Base-by-base conservation (phyloP, 1,140 invertebrate species). In the Drosophila kurseongensis region DNA sequence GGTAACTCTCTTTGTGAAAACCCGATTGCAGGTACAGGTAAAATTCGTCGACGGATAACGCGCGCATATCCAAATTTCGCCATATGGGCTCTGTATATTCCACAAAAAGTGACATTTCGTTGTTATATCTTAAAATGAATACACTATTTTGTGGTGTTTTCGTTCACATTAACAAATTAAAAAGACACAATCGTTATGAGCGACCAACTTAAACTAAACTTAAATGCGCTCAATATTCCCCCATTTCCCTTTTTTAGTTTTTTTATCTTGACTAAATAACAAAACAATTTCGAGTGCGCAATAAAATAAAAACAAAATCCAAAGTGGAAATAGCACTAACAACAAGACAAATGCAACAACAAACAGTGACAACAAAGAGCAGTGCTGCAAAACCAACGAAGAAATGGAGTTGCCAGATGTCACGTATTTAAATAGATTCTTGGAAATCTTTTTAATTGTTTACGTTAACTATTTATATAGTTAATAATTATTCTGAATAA, bases 271-370 rank as follows among this genome's bases (percentile, higher is more conserved):
- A 16, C 71, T 71, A 78, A 85, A 78, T 78, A 88, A 63, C 63
- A 71, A 89, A 86, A 86, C 75, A 82, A 88, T 77, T 89, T 88
- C 75, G 83, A 89, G 84, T 89, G 83, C 84, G 83, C 83, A 88
- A 88, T 88, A 86, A 88, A 88, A 88, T 88, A 86, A 88, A 80
- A 76, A 58, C 72, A 79, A 71, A 76, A 45, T 56, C 56, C 62
- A 51, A 67, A 77, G 77, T 55, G 41, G 41, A 51, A 56, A 36
- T 13, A 56, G 47, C 55, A 82, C 60, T 52, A 54, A 54, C 55
- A 58, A 42, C 44, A 23, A 29, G 12, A 4, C 23, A 23, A 32
- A 13, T 16, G 58, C 57, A 62, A 36, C 54, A 40, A 41, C 23
- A 4, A 55, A 38, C 38, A 66, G 32, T 18, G 27, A 12, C 47